These are phyloP conservation scores for Pseudomyrmex flavicornis DNA, from an alignment of 1,140 invertebrate species.

Conservation along the genomic window DNA sequence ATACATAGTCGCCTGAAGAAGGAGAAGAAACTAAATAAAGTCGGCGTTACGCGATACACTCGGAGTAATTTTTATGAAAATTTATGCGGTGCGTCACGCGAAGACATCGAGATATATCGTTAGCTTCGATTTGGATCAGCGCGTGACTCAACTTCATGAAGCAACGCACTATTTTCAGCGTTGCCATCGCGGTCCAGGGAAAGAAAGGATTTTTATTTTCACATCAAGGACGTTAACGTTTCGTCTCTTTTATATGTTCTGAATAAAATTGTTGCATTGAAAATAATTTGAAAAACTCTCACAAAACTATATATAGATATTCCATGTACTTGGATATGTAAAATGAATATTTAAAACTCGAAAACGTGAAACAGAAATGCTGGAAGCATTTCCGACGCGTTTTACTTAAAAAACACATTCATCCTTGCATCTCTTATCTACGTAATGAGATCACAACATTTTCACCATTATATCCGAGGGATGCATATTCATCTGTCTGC, in stretches of 20 bases:
- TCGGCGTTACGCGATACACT: neutral
- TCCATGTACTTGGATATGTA: too few species aligned
- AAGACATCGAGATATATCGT: neutral
- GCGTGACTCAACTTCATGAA: conserved; percentile 56
- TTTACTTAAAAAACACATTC: neutral
- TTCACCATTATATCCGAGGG: conserved; percentile 35
- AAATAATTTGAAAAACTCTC: too few species aligned
- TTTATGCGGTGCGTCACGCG: conserved; percentile 11
- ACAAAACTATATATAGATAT: too few species aligned
- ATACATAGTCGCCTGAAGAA: neutral
- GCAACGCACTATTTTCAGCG: conserved; percentile 50
- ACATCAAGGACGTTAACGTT: neutral
- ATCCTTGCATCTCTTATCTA: neutral
- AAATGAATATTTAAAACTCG: conserved; percentile 21
- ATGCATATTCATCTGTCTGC: conserved; percentile 36
- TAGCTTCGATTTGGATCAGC: conserved; percentile 11
- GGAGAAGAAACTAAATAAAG: neutral
- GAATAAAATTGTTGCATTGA: too few species aligned
- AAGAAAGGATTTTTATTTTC: conserved; percentile 13
- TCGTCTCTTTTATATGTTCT: too few species aligned
- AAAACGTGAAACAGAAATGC: neutral
- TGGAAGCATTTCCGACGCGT: neutral
- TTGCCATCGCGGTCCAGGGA: neutral
- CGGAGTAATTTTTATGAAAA: neutral
- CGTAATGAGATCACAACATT: conserved; percentile 24